A percentile compares a stretch with the other conserved stretches of the same genome.
Evolutionary conservation across 2,113 vertebrate genomes (phyloP).

Genomic region (Phaethornis superciliosus): DNA sequence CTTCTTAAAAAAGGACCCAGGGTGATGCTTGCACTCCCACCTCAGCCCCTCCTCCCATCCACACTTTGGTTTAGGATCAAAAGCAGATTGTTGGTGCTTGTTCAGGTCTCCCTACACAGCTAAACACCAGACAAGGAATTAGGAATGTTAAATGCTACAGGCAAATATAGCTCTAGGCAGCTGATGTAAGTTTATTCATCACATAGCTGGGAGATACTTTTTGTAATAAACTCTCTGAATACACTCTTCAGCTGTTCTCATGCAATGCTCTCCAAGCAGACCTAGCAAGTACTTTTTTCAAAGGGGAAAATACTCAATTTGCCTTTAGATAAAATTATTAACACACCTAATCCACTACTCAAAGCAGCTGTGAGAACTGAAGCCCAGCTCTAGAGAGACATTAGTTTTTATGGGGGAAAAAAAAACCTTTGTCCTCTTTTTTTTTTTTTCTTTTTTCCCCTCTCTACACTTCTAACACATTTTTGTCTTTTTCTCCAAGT

Average conservation of each 20-base stretch:
- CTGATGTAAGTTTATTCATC: neutral
- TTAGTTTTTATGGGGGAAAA: neutral
- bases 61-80: neutral
- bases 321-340: neutral
- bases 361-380: neutral
- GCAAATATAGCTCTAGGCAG: neutral
- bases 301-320: neutral
- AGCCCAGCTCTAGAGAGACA: neutral
- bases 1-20: neutral
- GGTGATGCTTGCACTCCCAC: neutral
- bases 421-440: neutral
- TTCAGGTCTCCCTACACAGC: neutral
- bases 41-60: neutral
- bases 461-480: neutral
- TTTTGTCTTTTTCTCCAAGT: neutral
- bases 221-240: neutral
- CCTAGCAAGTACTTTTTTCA: neutral
- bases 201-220: neutral
- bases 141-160: neutral
- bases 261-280: neutral
- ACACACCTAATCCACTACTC: no score
- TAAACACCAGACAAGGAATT: neutral
- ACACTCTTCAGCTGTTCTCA: neutral
- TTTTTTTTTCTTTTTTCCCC: neutral
- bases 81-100: neutral